Conservation (phyloP, 2,888 invertebrate genomes). For the Creontiades dilutus region DNA sequence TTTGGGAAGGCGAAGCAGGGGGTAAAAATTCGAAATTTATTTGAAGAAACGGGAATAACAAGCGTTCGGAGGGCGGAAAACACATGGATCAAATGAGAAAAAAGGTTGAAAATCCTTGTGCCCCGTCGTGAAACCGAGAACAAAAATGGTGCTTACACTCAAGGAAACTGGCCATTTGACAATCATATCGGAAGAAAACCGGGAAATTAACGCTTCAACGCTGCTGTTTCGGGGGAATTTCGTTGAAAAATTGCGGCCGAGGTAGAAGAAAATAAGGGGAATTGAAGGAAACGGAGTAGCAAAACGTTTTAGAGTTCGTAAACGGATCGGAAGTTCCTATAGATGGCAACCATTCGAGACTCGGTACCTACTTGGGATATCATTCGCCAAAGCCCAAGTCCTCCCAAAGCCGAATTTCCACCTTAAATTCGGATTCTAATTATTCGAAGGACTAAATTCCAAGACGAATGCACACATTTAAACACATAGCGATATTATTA, state of each 20-base stretch:
- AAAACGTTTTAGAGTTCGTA: not conserved
- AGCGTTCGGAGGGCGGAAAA: not conserved
- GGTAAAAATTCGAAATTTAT: constrained; percentile 16
- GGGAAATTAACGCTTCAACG: not conserved
- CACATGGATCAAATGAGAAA: not conserved
- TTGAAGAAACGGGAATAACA: not conserved
- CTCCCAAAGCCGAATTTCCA: not conserved
- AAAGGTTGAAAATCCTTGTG: constrained; percentile 9
- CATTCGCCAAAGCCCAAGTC: constrained; percentile 26
- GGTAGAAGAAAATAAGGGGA: not conserved
- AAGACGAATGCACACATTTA: not conserved
- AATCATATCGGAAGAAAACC: constrained; percentile 37
- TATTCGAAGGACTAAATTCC: not conserved
- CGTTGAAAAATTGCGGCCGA: not conserved
- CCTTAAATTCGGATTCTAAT: not conserved
- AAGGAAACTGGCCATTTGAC: constrained; percentile 69
- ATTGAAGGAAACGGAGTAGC: not conserved
- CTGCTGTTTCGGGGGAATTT: not conserved
- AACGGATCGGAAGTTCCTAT: constrained; percentile 59
- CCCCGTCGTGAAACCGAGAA: constrained; percentile 50
- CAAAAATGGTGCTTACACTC: constrained; percentile 69
- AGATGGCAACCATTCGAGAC: constrained; percentile 64
- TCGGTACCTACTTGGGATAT: constrained; percentile 54
- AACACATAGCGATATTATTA: not conserved
- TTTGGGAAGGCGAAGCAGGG: not conserved